Evolutionary conservation across 30 jellyfish, hydroid and myxozoan species (phyloP).

Genomic region (Nemopilema nomurai): DNA sequence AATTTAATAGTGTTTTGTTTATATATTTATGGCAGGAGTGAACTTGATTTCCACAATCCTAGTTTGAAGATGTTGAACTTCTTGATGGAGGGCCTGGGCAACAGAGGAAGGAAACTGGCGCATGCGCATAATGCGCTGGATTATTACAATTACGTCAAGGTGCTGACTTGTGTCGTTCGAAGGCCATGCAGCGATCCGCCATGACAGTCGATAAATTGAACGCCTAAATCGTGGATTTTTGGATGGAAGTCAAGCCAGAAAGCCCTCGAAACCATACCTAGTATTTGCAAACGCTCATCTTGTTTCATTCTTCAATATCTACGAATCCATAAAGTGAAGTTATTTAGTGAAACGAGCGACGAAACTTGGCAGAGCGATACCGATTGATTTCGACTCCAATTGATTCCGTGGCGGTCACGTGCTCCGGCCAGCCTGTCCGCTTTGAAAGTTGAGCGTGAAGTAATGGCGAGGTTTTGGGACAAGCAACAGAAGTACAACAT

Average conservation of each 20-base stretch:
- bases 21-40: background rate
- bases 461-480: constrained; percentile 32
- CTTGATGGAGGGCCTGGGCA: constrained; percentile 80
- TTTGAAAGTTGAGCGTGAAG: constrained; percentile 3
- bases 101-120: constrained; percentile 47
- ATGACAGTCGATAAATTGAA: constrained; percentile 52
- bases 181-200: constrained; percentile 79
- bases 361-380: constrained; percentile 30
- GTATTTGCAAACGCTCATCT: background rate
- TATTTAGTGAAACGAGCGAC: constrained; percentile 25
- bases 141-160: constrained; percentile 58
- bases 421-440: constrained; percentile 85
- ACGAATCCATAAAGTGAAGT: background rate
- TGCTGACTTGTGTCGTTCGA: constrained; percentile 80
- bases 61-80: background rate
- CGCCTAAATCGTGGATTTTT: constrained; percentile 29
- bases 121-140: constrained; percentile 50
- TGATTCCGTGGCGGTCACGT: constrained; percentile 93
- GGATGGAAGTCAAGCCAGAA: background rate
- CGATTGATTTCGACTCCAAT: constrained; percentile 41
- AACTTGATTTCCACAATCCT: background rate
- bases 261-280: background rate
- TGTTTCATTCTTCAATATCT: background rate
- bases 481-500: background rate
- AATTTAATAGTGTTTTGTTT: background rate